Evolutionary conservation across 2,888 invertebrate genomes (phyloP).

Genomic region (Ophonus ardosiacus): DNA sequence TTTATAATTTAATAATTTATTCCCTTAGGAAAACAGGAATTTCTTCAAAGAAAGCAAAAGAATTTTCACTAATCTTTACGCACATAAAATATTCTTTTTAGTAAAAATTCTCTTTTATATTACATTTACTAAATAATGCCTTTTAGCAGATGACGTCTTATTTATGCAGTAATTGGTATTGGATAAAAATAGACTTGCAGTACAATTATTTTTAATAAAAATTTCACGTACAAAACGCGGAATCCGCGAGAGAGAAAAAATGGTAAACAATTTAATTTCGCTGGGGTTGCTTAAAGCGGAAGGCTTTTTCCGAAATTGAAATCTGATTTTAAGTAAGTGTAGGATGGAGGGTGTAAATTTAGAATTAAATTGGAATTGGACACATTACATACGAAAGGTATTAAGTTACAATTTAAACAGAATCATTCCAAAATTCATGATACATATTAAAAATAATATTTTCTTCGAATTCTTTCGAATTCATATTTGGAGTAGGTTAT

Average conservation of each 20-base stretch:
- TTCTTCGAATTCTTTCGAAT: no score
- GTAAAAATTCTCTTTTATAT: conserved; percentile 10
- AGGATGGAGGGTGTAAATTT: conserved; percentile 23
- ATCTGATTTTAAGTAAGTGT: conserved; percentile 50
- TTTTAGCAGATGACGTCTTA: not conserved
- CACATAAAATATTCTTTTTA: conserved; percentile 15
- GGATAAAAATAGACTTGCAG: not conserved
- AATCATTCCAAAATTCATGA: not conserved
- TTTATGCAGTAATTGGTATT: not conserved
- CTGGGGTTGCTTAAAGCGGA: not conserved
- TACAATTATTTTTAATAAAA: not conserved
- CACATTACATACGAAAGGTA: conserved; percentile 40
- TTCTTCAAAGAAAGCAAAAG: not conserved
- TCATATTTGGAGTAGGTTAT: no score
- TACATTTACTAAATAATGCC: conserved; percentile 5
- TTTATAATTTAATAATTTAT: not conserved
- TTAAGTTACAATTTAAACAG: not conserved
- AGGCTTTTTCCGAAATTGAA: conserved; percentile 45
- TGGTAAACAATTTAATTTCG: not conserved
- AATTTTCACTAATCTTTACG: not conserved
- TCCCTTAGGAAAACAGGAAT: not conserved
- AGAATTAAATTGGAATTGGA: conserved; percentile 58
- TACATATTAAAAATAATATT: no score
- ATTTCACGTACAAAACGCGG: not conserved
- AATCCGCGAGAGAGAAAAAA: not conserved